These are phyloP conservation scores for Neosilurus hyrtlii DNA, from an alignment of 2,797 vertebrate species.

Conservation along the genomic window DNA sequence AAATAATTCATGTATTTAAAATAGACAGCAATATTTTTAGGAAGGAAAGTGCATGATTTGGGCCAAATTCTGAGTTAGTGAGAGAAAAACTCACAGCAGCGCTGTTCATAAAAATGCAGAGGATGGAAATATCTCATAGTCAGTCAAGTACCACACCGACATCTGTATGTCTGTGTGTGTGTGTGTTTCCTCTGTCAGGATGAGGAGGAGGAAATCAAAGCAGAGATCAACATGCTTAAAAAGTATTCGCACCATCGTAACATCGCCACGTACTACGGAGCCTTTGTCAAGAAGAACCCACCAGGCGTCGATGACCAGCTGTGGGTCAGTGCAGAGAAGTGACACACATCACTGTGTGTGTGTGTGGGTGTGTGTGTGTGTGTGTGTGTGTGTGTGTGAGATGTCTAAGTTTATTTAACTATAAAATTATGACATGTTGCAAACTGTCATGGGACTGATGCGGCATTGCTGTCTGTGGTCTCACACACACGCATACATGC, in stretches of 20 bases:
- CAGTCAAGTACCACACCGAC: not conserved
- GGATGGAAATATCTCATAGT: not conserved
- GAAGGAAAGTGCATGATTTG: not conserved
- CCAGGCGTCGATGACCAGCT: conserved; percentile 96
- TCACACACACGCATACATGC: not conserved
- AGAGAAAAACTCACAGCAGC: not conserved
- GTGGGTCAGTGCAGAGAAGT: conserved; percentile 76
- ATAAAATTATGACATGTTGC: conserved; percentile 9
- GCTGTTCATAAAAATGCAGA: not conserved
- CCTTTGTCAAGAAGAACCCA: conserved; percentile 97
- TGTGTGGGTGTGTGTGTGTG: conserved; percentile 19
- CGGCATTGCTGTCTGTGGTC: conserved; percentile 29
- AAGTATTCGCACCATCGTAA: conserved; percentile 98
- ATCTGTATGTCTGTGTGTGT: conserved; percentile 1
- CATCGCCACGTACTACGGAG: conserved; percentile 96
- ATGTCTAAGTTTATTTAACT: conserved; percentile 19
- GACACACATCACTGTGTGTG: not conserved
- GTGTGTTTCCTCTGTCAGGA: conserved; percentile 72
- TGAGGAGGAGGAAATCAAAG: conserved; percentile 99
- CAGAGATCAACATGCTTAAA: conserved; percentile 98
- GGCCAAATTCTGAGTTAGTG: not conserved
- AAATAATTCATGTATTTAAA: conserved; percentile 12
- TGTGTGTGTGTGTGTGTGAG: conserved; percentile 17
- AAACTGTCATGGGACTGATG: conserved; percentile 15
- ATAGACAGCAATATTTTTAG: not conserved